Conservation (phyloP, 1,140 invertebrate species). For the Diabrotica undecimpunctata region DNA sequence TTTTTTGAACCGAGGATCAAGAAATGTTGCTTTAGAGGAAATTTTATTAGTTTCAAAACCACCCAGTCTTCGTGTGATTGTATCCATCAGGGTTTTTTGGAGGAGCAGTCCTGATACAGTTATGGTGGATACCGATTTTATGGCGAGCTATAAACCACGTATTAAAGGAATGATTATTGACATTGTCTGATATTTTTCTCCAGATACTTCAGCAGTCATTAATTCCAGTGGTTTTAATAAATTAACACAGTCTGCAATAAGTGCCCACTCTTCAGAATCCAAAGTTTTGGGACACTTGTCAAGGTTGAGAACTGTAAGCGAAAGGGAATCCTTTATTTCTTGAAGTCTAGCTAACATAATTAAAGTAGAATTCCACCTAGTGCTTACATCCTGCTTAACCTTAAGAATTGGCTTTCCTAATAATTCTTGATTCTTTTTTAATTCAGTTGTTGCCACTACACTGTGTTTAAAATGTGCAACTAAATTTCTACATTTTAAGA, state of each 20-base stretch:
- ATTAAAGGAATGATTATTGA: no score
- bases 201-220: no score
- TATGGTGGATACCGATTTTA: background rate
- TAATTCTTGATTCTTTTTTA: conserved; percentile 25
- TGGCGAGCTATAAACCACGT: background rate
- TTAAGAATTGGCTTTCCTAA: conserved; percentile 28
- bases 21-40: conserved; percentile 34
- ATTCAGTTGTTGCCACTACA: conserved; percentile 23
- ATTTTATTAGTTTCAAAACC: conserved; percentile 32
- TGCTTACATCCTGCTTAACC: conserved; percentile 37
- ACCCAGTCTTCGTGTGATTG: conserved; percentile 29
- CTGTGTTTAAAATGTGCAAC: conserved; percentile 34
- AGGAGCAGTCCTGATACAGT: conserved; percentile 15
- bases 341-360: background rate
- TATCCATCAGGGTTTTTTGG: conserved; percentile 22
- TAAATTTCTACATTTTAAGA: conserved; percentile 21
- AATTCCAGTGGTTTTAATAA: background rate
- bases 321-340: conserved; percentile 4
- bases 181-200: no score
- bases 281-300: background rate
- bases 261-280: background rate
- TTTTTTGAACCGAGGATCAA: conserved; percentile 41
- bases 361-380: background rate
- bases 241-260: background rate
- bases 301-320: background rate